Evolutionary conservation across 2,797 vertebrate species (phyloP).

Genomic region (Molossus alvarezi): DNA sequence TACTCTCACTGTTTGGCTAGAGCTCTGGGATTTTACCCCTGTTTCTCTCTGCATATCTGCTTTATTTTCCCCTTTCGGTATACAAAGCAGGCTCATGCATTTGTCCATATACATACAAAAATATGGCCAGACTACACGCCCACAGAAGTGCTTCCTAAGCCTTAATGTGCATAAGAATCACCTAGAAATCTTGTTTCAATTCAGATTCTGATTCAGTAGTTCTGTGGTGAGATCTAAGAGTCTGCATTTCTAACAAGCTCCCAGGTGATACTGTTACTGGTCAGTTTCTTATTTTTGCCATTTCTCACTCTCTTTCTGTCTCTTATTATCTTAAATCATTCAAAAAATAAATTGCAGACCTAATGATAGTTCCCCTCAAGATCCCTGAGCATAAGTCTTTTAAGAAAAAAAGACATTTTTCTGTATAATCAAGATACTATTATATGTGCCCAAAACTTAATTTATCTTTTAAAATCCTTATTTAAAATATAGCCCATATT

Average conservation of each 20-base stretch:
- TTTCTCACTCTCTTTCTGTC: background rate
- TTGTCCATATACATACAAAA: background rate
- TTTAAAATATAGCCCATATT: constrained; percentile 48
- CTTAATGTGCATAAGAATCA: background rate
- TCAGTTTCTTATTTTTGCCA: background rate
- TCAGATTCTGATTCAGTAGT: constrained; percentile 18
- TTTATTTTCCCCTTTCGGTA: constrained; percentile 54
- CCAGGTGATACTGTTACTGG: background rate
- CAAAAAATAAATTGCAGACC: constrained; percentile 38
- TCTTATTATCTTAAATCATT: background rate
- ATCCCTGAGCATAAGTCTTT: constrained; percentile 1
- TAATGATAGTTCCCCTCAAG: background rate
- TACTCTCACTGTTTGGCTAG: background rate
- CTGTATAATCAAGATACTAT: background rate
- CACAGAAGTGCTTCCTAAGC: background rate
- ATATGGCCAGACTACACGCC: background rate
- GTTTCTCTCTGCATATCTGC: constrained; percentile 2
- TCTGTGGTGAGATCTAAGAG: background rate
- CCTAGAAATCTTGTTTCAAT: constrained; percentile 25
- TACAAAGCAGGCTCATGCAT: background rate
- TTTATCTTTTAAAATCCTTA: background rate
- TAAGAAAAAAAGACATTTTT: constrained; percentile 9
- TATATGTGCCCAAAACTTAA: background rate
- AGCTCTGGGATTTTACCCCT: background rate
- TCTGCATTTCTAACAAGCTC: background rate